These are phyloP conservation scores for Spermophilus dauricus DNA, from an alignment of 2,113 vertebrate species.

Conservation along the genomic window DNA sequence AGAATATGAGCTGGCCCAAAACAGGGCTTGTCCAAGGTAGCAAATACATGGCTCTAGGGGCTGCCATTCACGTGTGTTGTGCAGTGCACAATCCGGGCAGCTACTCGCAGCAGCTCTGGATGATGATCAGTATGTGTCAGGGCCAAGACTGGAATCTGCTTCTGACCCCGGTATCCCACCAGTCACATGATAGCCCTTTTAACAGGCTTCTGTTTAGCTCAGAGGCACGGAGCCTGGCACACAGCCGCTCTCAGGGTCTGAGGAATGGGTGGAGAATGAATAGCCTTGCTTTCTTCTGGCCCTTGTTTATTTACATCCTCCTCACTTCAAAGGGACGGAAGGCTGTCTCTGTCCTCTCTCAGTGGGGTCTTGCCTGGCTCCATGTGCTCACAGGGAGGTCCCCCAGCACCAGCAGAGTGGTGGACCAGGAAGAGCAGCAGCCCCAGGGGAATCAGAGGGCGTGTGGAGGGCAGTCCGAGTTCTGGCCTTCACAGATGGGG, in stretches of 20 bases:
- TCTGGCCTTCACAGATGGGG: background rate
- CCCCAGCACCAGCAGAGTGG: background rate
- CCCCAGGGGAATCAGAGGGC: background rate
- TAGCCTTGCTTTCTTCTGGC: background rate
- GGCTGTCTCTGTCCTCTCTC: background rate
- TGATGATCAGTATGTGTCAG: background rate
- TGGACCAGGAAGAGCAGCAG: background rate
- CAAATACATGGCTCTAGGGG: background rate
- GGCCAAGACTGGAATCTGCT: background rate
- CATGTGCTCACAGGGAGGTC: background rate
- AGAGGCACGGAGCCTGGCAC: background rate
- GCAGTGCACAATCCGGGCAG: background rate
- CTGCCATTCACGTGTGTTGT: rapidly evolving
- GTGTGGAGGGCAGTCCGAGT: background rate
- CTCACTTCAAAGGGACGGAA: background rate
- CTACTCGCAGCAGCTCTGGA: background rate
- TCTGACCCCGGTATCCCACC: background rate
- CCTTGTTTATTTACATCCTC: background rate
- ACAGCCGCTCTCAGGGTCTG: background rate
- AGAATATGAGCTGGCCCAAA: background rate
- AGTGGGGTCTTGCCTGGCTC: background rate
- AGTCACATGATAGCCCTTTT: background rate
- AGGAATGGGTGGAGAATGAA: background rate
- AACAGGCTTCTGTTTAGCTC: background rate
- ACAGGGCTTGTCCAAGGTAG: no score